These are phyloP conservation scores for Pseudocheirus occidentalis DNA, from an alignment of 2,797 vertebrate genomes.

Conservation along the genomic window DNA sequence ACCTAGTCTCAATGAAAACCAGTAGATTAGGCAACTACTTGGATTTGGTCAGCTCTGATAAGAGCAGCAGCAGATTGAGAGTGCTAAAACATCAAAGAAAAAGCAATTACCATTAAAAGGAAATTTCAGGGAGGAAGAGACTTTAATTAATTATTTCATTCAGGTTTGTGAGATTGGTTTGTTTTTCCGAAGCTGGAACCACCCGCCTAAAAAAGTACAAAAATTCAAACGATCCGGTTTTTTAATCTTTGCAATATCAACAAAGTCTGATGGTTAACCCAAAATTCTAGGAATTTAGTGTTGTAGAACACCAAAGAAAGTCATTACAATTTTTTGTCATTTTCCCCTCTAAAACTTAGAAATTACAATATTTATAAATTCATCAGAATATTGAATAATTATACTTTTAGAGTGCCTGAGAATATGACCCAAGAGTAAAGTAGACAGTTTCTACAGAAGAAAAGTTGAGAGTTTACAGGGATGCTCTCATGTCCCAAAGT, in stretches of 20 bases:
- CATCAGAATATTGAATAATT: background rate
- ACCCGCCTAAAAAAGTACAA: slow-evolving; percentile 2
- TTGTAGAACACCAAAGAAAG: slow-evolving; percentile 39
- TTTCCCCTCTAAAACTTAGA: slow-evolving; percentile 19
- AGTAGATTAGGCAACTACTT: slow-evolving; percentile 17
- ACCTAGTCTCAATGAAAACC: slow-evolving; percentile 51
- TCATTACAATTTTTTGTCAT: slow-evolving; percentile 2
- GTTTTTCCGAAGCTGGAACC: slow-evolving; percentile 33
- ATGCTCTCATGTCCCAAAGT: slow-evolving; percentile 7
- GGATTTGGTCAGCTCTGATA: slow-evolving; percentile 50
- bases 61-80: slow-evolving; percentile 47
- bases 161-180: background rate
- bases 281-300: slow-evolving; percentile 13
- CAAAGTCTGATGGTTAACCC: slow-evolving; percentile 11
- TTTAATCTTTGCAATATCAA: background rate
- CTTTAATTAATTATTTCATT: slow-evolving; percentile 51
- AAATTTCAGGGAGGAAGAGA: slow-evolving; percentile 43
- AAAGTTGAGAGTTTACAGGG: slow-evolving; percentile 39
- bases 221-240: slow-evolving; percentile 1
- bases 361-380: background rate
- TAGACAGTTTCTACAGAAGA: background rate
- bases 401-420: background rate
- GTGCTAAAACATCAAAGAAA: slow-evolving; percentile 46
- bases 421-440: slow-evolving; percentile 21
- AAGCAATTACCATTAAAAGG: slow-evolving; percentile 47